Percentiles rank a stretch among this genome's conserved stretches.
Conservation (phyloP, 2,888 invertebrate genomes). For the Spilarctia lutea region DNA sequence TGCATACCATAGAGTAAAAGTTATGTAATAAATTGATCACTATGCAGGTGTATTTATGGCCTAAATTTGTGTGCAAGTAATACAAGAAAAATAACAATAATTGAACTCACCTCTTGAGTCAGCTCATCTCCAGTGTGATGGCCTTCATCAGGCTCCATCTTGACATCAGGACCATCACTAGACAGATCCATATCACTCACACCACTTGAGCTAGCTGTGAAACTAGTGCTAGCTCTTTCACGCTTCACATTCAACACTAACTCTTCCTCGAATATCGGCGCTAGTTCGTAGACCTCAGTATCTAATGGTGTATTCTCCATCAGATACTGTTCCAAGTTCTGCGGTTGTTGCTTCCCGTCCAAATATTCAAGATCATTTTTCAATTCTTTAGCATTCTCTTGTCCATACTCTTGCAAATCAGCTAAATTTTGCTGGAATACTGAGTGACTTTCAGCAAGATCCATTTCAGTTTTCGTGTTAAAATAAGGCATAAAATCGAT, state of each 20-base stretch:
- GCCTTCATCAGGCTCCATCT: conserved; percentile 80
- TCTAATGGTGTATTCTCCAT: conserved; percentile 81
- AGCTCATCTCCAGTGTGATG: conserved; percentile 82
- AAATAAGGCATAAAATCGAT: conserved; percentile 81
- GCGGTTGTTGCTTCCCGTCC: conserved; percentile 77
- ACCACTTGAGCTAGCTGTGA: conserved; percentile 83
- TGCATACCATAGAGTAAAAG: background rate
- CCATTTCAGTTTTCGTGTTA: conserved; percentile 69
- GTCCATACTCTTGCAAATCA: conserved; percentile 85
- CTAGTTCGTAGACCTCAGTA: conserved; percentile 72
- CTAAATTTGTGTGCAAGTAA: background rate
- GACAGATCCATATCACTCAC: conserved; percentile 81
- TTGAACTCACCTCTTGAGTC: conserved; percentile 82
- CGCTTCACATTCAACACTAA: conserved; percentile 77
- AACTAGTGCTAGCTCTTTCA: conserved; percentile 83
- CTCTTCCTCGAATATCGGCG: conserved; percentile 80
- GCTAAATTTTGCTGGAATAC: conserved; percentile 87
- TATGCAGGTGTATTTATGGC: background rate
- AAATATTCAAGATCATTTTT: conserved; percentile 75
- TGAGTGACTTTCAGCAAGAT: conserved; percentile 74
- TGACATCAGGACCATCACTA: conserved; percentile 70
- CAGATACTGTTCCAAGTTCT: conserved; percentile 76
- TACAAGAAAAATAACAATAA: background rate
- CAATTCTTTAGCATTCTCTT: conserved; percentile 70
- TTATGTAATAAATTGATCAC: background rate